These are phyloP conservation scores for Elephas maximus DNA, from an alignment of 2,113 vertebrate genomes.

Conservation along the genomic window DNA sequence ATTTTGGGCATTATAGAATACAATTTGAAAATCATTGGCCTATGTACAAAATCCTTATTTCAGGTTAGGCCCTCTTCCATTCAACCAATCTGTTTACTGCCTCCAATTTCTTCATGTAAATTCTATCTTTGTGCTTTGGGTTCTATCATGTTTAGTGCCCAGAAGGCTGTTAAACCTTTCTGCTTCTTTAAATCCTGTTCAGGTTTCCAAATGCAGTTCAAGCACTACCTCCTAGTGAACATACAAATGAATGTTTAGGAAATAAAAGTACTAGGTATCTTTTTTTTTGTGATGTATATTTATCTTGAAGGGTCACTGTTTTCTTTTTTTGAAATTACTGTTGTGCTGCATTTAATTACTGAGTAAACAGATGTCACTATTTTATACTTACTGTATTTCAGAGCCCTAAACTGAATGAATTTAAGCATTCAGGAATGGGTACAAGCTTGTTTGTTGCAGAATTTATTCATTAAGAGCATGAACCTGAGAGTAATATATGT, in stretches of 20 bases:
- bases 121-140: background rate
- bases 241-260: slow-evolving; percentile 19
- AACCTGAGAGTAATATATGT: slow-evolving; percentile 22
- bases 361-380: background rate
- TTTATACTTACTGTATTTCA: slow-evolving; percentile 34
- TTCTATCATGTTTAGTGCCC: background rate
- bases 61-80: background rate
- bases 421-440: background rate
- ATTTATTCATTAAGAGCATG: background rate
- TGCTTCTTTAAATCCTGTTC: background rate
- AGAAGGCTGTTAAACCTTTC: background rate
- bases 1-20: background rate
- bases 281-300: background rate
- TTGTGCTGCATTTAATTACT: background rate
- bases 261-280: background rate
- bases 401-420: background rate
- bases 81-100: background rate
- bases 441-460: background rate
- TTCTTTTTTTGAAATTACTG: background rate
- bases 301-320: background rate
- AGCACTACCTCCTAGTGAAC: background rate
- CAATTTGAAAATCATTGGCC: background rate
- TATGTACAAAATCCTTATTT: background rate
- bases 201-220: background rate
- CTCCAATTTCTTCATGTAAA: background rate